phyloP scores from a whole-genome alignment of 2,113 vertebrate genomes.

The Opisthocomus hoazin region DNA sequence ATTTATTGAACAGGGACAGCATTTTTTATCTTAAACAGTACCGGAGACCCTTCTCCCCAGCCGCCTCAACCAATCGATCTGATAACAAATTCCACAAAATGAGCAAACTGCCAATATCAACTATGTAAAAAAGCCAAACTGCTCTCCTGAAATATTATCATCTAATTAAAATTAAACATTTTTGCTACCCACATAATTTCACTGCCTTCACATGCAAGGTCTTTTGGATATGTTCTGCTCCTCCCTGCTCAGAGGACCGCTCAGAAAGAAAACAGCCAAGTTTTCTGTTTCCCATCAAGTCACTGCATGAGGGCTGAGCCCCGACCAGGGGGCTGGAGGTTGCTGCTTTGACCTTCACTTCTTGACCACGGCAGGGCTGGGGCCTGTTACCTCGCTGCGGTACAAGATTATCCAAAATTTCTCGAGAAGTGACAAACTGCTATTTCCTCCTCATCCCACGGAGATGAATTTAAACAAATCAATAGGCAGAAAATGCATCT shows the following conservation, averaged over 20 bases:
- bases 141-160: background rate
- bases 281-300: accelerated
- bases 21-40: background rate
- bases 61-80: background rate
- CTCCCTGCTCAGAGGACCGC: background rate
- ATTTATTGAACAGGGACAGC: slow-evolving; percentile 24
- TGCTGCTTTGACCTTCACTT: accelerated
- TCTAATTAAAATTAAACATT: background rate
- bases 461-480: background rate
- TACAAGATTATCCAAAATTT: background rate
- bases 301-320: background rate
- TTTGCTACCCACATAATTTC: background rate
- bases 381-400: accelerated
- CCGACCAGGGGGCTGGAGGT: accelerated
- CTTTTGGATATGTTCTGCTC: background rate
- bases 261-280: background rate
- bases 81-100: background rate
- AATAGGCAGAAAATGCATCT: background rate
- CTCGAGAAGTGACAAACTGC: background rate
- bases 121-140: background rate
- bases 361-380: accelerated
- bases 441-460: background rate
- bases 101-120: background rate
- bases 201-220: background rate
- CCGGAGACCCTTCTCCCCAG: background rate